phyloP scores from a whole-genome alignment of 1,140 invertebrate species.

The Drosophila saltans region DNA sequence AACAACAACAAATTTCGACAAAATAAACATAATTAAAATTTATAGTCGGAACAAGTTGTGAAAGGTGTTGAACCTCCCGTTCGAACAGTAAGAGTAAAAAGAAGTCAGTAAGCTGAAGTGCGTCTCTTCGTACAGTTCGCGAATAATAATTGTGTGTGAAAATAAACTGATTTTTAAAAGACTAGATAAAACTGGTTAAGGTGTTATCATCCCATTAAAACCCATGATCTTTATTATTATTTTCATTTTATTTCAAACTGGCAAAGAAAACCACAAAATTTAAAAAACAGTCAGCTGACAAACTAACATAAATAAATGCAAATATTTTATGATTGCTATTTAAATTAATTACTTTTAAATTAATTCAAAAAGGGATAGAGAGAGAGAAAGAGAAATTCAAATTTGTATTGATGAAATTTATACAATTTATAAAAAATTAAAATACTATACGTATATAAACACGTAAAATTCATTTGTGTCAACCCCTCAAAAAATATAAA shows the following conservation, averaged over 20 bases:
- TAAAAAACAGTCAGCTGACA: not conserved
- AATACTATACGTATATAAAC: conserved; percentile 38
- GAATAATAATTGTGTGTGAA: not conserved
- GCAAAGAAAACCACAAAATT: not conserved
- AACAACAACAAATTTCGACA: not conserved
- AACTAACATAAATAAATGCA: not conserved
- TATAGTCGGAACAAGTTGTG: conserved; percentile 16
- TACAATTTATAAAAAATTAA: conserved; percentile 13
- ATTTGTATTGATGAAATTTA: not conserved
- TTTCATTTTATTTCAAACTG: not conserved
- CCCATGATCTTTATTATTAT: not conserved
- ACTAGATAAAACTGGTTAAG: not conserved
- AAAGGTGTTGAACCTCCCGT: conserved; percentile 13
- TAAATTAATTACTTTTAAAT: not conserved
- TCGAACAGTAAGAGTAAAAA: not conserved
- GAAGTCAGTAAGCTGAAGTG: not conserved
- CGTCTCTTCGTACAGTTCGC: not conserved
- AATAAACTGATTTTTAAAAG: not conserved
- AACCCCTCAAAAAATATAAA: conserved; percentile 16
- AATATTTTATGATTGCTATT: not conserved
- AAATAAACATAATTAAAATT: conserved; percentile 16
- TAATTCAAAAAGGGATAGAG: not conserved
- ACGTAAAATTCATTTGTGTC: conserved; percentile 70
- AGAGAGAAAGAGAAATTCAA: not conserved
- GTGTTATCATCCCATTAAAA: not conserved